Base-by-base conservation (phyloP, 2,113 vertebrate genomes). In the Apteryx mantelli region DNA sequence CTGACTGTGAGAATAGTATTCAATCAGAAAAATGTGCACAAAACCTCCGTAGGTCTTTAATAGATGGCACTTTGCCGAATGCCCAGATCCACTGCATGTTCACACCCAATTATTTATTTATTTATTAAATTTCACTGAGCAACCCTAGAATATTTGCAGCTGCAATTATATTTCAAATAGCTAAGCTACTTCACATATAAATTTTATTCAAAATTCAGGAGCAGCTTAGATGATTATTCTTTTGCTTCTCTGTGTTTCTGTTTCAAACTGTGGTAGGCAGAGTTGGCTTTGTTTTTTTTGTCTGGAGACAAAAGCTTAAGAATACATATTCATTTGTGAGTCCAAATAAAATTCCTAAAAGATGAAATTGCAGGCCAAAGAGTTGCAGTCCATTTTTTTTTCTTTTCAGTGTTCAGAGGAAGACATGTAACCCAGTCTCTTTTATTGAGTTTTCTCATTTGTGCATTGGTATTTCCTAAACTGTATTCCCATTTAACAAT, bases 1-100 rank as follows among this genome's bases (percentile, higher is more conserved):
- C 87, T 96, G 96, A 88, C 94, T 96, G 94, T 71, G 90, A 83
- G 97, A 97, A 96, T 69, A 78, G 93, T 75, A 44, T 95, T 96
- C 96, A 93, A 92, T 97, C 89, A 88, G 86, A 88, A 92, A 85
- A 95, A 87, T 48, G 93, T 21, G 76, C 86, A 30, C 60, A 44
- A 82, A 96, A 42, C 95, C 96, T 96, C 89, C 9, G 5, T 26
- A 25, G 92, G 53, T 89, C 94, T 81, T 69, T 20, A 11, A 40
- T 74, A 3, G 66, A 26, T 42, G 86, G 94, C 89, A 13, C 81
- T 56, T 55, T 68, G 88, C 93, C 87, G 77, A 78, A 20, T 30
- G 83, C 69, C 73, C 38, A 1, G 69, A 42, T 63, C 82, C 15
- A 4, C 42, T 14, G 32, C 20, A 0, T 70, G 80, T 92, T 97